Conservation (phyloP, 2,888 invertebrate genomes). For the Chirona hameri region DNA sequence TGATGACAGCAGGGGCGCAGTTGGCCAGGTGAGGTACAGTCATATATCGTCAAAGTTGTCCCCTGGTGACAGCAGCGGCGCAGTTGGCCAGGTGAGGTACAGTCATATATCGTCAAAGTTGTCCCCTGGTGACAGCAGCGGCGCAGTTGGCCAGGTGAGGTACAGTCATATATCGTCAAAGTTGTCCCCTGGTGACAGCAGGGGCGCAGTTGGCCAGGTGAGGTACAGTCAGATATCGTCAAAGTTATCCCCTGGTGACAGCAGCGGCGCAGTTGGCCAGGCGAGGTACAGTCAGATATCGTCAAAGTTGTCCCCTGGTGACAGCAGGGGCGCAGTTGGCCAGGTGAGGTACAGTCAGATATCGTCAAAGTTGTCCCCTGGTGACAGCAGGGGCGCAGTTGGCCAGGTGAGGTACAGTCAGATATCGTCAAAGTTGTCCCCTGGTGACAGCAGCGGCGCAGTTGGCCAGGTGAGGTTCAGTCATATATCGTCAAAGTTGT, state of each 20-base stretch:
- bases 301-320: conserved; percentile 58
- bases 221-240: too few species aligned
- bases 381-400: background rate
- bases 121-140: background rate
- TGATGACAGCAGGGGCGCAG: background rate
- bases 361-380: conserved; percentile 66
- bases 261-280: background rate
- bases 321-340: background rate
- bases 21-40: background rate
- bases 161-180: too few species aligned
- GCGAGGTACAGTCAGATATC: too few species aligned
- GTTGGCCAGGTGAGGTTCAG: background rate
- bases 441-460: background rate
- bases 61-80: background rate
- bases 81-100: background rate
- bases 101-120: conserved; percentile 79
- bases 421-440: conserved; percentile 69
- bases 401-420: background rate
- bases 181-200: background rate
- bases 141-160: background rate
- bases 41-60: conserved; percentile 71
- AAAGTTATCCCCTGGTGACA: conserved; percentile 50
- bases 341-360: too few species aligned
- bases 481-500: conserved; percentile 73
- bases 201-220: background rate